Evolutionary conservation across 2,888 invertebrate genomes (phyloP).

Genomic region (Selenia dentaria): DNA sequence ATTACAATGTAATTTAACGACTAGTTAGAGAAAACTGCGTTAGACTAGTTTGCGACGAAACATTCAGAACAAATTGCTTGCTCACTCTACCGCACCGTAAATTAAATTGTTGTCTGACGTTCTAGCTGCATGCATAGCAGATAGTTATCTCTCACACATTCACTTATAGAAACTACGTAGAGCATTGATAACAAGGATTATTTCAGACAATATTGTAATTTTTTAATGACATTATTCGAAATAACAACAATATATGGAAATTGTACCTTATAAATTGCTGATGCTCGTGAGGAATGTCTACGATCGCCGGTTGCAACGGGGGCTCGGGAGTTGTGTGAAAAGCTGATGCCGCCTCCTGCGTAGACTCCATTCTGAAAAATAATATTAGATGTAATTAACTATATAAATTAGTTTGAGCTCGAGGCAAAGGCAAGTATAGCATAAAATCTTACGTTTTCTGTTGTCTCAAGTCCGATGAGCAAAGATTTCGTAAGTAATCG

Average conservation of each 20-base stretch:
- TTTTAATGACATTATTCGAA: not conserved
- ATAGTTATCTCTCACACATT: slow-evolving; percentile 23
- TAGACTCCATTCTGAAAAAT: slow-evolving; percentile 64
- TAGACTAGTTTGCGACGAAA: slow-evolving; percentile 52
- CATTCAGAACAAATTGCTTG: slow-evolving; percentile 66
- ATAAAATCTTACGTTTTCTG: slow-evolving; percentile 56
- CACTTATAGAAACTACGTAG: slow-evolving; percentile 32
- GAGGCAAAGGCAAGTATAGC: too few species aligned
- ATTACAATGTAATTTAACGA: slow-evolving; percentile 53
- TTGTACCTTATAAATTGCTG: slow-evolving; percentile 49
- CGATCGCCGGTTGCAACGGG: slow-evolving; percentile 32
- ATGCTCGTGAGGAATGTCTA: slow-evolving; percentile 44
- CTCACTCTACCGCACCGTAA: slow-evolving; percentile 61
- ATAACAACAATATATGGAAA: slow-evolving; percentile 8
- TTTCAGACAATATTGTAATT: not conserved
- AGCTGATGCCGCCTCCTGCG: slow-evolving; percentile 49
- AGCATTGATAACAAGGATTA: slow-evolving; percentile 9
- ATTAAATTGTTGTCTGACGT: slow-evolving; percentile 41
- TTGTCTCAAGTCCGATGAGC: slow-evolving; percentile 66
- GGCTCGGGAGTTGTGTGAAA: slow-evolving; percentile 49
- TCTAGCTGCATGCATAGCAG: slow-evolving; percentile 43
- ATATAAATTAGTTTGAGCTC: not conserved
- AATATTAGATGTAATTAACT: not conserved
- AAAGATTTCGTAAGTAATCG: slow-evolving; percentile 74
- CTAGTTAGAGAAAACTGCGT: slow-evolving; percentile 62